Evolutionary conservation across 30 jellyfish, hydroid and myxozoan genomes (phyloP), one percentile per base, ranked within the genome.

Genomic region (Clytia hemisphaerica): DNA sequence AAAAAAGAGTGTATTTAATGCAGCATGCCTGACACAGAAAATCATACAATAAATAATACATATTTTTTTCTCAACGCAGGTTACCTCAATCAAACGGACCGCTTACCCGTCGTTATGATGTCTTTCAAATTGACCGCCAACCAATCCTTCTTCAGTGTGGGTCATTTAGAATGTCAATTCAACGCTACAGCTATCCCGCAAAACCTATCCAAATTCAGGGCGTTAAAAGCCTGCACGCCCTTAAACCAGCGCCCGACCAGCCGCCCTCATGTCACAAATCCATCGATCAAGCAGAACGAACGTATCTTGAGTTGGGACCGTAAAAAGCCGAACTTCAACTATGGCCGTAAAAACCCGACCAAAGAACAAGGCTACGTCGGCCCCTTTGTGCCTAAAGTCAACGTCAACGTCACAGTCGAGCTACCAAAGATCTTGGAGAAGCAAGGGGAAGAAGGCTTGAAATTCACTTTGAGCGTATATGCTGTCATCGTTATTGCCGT

Each of bases 401-500:
- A 76, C 15, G 60, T 66, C 18, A 82, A 72, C 28, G 92, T 71
- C 21, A 48, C 83, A 2, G 67, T 57, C 7, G 93, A 78, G 4
- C 66, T 74, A 38, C 61, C 61, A 14, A 9, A 33, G 83, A 6
- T 25, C 60, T 46, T 68, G 61, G 57, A 51, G 66, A 27, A 40
- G 58, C 4, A 76, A 34, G 19, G 46, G 4, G 1, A 42, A 49
- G 24, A 73, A 69, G 99, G 94, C 2, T 83, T 91, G 45, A 91
- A 94, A 40, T 67, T 91, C 44, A 76, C 95, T 27, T 83, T 91
- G 89, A 83, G 99, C 72, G 75, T 79, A 28, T 61, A 76, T n/a
- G 99, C 99, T 1, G 93, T 91, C 0, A 78, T 91, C 44, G 90
- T 76, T 35, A 91, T 91, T 25, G 93, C 99, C 31, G 95, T 93